A percentile compares a stretch with the other conserved stretches of the same genome.
Evolutionary conservation across 2,888 invertebrate genomes (phyloP).

Genomic region (Drosophila anceps): DNA sequence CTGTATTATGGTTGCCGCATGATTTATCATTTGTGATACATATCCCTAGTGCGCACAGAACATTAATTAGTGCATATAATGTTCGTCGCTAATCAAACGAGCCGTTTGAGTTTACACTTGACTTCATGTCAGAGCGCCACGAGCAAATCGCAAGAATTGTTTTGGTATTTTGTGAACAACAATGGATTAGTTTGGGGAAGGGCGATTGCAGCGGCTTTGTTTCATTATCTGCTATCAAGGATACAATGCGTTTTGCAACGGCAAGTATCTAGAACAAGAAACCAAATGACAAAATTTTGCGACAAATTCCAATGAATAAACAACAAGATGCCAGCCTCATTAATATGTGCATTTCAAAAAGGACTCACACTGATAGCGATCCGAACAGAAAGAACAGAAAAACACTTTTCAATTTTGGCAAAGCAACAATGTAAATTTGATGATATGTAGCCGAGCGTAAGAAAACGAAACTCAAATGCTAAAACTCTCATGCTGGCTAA

Average conservation of each 20-base stretch:
- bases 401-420: constrained; percentile 25
- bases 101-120: constrained; percentile 33
- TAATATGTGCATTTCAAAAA: constrained; percentile 37
- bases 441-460: constrained; percentile 27
- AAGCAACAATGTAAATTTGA: constrained; percentile 38
- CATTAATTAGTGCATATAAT: constrained; percentile 35
- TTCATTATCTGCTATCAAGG: constrained; percentile 26
- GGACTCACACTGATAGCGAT: background rate
- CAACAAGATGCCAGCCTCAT: constrained; percentile 14
- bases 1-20: constrained; percentile 23
- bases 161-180: background rate
- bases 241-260: constrained; percentile 3
- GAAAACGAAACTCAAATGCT: constrained; percentile 3
- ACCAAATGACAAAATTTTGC: constrained; percentile 15
- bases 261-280: constrained; percentile 10
- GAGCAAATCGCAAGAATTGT: constrained; percentile 14
- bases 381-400: constrained; percentile 5
- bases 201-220: background rate
- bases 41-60: background rate
- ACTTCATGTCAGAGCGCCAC: constrained; percentile 23
- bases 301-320: constrained; percentile 27
- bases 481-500: background rate
- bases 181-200: background rate
- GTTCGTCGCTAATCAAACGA: constrained; percentile 55
- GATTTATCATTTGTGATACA: constrained; percentile 33